A percentile compares a stretch with the other conserved stretches of the same genome.
phyloP scores from a whole-genome alignment of 2,888 invertebrate genomes.

The Andrena bicolor region DNA sequence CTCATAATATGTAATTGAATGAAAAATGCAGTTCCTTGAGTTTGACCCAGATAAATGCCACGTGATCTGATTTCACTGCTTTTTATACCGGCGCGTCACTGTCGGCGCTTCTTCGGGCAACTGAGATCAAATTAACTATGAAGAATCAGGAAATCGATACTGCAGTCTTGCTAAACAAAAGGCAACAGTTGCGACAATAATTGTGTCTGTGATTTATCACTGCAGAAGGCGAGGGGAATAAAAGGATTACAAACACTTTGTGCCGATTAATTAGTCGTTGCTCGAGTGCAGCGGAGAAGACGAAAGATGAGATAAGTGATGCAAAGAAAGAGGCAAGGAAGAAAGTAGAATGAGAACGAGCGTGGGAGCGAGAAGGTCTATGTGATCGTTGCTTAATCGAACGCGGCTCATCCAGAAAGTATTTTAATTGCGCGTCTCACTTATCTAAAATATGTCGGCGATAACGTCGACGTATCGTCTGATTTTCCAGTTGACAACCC shows the following conservation, averaged over 20 bases:
- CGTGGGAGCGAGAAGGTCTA: constrained; percentile 30
- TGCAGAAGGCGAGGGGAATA: not conserved
- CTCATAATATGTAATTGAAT: not conserved
- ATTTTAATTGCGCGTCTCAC: constrained; percentile 82
- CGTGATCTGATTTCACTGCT: not conserved
- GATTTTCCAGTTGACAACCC: constrained; percentile 80
- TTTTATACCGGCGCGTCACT: not conserved
- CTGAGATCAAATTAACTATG: not conserved
- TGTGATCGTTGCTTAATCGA: constrained; percentile 71
- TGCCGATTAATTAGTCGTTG: constrained; percentile 38
- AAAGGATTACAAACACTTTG: constrained; percentile 7
- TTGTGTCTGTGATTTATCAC: constrained; percentile 48
- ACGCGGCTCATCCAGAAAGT: constrained; percentile 77
- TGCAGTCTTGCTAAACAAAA: constrained; percentile 37
- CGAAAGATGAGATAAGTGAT: not conserved
- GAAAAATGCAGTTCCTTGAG: not conserved
- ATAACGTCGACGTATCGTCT: constrained; percentile 79
- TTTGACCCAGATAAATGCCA: not conserved
- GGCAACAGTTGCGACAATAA: constrained; percentile 12
- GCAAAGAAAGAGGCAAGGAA: constrained; percentile 6
- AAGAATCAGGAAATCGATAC: constrained; percentile 20
- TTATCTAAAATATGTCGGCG: constrained; percentile 82
- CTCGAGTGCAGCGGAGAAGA: constrained; percentile 1
- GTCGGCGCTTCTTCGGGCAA: not conserved
- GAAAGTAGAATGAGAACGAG: constrained; percentile 33